A percentile compares a stretch with the other conserved stretches of the same genome.
phyloP scores from a whole-genome alignment of 2,797 vertebrate species.

The Rhincodon typus region DNA sequence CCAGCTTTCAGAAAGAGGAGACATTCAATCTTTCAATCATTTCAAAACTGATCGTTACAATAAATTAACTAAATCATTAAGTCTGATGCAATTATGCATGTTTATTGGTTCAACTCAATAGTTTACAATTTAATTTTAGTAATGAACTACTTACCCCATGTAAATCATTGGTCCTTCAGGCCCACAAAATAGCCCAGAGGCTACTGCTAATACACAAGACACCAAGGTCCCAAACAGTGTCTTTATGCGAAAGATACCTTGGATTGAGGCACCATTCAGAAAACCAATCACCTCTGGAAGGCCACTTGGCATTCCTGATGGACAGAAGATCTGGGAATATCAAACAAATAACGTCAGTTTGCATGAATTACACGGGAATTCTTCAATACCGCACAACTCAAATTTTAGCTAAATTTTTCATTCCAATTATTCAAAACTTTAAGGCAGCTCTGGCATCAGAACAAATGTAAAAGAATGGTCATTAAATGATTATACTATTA shows the following conservation, averaged over 20 bases:
- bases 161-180: constrained; percentile 49
- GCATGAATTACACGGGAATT: constrained; percentile 42
- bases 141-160: constrained; percentile 44
- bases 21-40: not conserved
- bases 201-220: constrained; percentile 47
- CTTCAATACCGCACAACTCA: constrained; percentile 40
- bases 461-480: not conserved
- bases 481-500: not conserved
- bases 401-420: not conserved
- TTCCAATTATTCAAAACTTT: not conserved
- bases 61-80: not conserved
- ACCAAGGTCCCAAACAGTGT: constrained; percentile 47
- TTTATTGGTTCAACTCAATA: not conserved
- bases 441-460: not conserved
- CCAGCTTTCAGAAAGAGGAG: not conserved
- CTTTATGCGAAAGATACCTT: constrained; percentile 50
- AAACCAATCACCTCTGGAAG: constrained; percentile 50
- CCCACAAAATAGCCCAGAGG: constrained; percentile 47
- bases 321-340: constrained; percentile 42
- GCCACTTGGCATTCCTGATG: constrained; percentile 41
- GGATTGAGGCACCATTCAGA: constrained; percentile 48
- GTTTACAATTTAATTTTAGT: constrained; percentile 40
- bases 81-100: not conserved
- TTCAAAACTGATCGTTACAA: not conserved
- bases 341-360: constrained; percentile 42